Base-by-base conservation (phyloP, 1,140 invertebrate genomes). In the Acarapis woodi region DNA sequence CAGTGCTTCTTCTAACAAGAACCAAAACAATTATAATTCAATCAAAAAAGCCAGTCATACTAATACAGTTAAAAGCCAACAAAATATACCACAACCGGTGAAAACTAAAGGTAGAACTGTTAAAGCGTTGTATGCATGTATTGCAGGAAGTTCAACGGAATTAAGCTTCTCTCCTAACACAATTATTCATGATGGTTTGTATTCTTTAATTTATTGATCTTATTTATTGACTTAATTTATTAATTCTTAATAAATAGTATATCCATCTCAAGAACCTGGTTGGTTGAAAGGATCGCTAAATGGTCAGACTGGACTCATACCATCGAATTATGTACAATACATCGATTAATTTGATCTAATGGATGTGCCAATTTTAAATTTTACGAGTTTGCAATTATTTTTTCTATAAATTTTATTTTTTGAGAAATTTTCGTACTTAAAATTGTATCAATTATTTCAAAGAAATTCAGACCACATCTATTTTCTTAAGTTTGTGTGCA, bases 141-240 rank as follows among this genome's bases (percentile, higher is more conserved):
- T 85, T 44, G 87, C 82, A 36, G 87, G 90, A 60, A 83, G 82
- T 59, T 77, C 85, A 52, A 76, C 82, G 40, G 87, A 96, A 61
- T 60, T 96, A 42, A 90, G 83, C 26, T 94, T 96, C 64, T 82
- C 90, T 63, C 82, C 85, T 43, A 93, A 93, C 65, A 76, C 88
- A 65, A 83, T 94, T 46, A 87, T 96, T 47, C 78, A 73, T 40
- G 82, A 90, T 67, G 83, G 82, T 87, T 58, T 26, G 25, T 20
- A 26, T 3, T 28, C 15, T 37, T 29, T 15, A 10, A 5, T 23
- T 12, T 20, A 18, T 6, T 35, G 1, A 18, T 12, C 5, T 14
- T 35, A 14, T 3, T 23, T 37, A 15, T 23, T 23, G 39, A 22
- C 35, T 31, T 41, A 14, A 15, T 37, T 25, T 31, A 8, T 44